Percentiles rank a stretch among this genome's conserved stretches.
These are phyloP conservation scores for Loriculus beryllinus DNA, from an alignment of 2,797 vertebrate species.

Conservation along the genomic window DNA sequence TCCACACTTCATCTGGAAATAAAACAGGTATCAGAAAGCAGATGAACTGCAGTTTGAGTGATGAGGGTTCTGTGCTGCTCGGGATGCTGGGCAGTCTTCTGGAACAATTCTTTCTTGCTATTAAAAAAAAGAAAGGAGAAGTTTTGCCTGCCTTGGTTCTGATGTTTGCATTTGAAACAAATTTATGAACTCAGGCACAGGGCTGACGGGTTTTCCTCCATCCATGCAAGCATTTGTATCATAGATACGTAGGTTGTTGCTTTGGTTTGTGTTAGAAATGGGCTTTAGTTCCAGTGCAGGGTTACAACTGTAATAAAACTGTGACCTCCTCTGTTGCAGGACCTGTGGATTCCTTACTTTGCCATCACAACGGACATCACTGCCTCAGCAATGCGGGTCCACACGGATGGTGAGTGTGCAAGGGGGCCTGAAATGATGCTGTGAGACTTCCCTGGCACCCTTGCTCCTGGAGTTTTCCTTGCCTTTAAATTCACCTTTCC, in stretches of 20 bases:
- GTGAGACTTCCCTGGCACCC: not conserved
- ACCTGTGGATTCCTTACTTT: constrained; percentile 94
- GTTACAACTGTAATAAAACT: not conserved
- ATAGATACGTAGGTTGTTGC: not conserved
- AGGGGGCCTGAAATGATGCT: accelerated
- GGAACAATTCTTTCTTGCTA: not conserved
- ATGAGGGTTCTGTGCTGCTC: not conserved
- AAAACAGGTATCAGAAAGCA: not conserved
- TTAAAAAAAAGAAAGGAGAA: not conserved
- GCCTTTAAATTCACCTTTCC: not conserved
- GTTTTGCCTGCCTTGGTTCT: not conserved
- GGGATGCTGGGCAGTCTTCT: not conserved
- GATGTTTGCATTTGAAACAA: not conserved
- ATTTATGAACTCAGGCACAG: no score
- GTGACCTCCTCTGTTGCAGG: constrained; percentile 71
- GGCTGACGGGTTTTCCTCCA: not conserved
- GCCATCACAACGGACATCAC: constrained; percentile 93
- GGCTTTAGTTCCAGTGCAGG: not conserved
- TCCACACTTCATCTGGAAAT: not conserved
- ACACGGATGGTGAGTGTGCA: constrained; percentile 85
- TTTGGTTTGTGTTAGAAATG: not conserved
- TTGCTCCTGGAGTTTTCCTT: not conserved
- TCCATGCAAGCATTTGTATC: not conserved
- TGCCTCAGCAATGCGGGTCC: constrained; percentile 89
- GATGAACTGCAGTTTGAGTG: not conserved